These are phyloP conservation scores for Poecile montanus DNA, from an alignment of 2,797 vertebrate genomes.

Conservation along the genomic window DNA sequence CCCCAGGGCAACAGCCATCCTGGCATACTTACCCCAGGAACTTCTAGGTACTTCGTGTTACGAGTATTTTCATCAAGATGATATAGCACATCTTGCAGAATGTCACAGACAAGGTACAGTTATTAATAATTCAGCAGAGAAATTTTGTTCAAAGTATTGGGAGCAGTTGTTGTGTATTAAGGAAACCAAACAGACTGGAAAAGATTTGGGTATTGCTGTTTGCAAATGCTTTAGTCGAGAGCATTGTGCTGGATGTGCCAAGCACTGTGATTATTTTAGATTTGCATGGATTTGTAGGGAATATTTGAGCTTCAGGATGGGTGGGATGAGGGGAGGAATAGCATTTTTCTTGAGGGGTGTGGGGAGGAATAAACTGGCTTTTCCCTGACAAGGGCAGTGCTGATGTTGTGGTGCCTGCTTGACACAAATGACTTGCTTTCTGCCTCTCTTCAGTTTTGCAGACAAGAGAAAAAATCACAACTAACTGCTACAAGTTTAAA, in stretches of 20 bases:
- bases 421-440: neutral
- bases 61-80: slow-evolving; percentile 98
- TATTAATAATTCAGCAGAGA: neutral
- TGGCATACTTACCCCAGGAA: slow-evolving; percentile 97
- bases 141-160: neutral
- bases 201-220: neutral
- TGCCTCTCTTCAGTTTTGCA: slow-evolving; percentile 87
- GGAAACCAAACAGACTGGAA: neutral
- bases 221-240: neutral
- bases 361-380: neutral
- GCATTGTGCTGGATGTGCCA: neutral
- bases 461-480: slow-evolving; percentile 96
- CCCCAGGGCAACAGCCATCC: slow-evolving; percentile 91
- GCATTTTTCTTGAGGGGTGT: neutral
- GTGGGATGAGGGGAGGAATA: neutral
- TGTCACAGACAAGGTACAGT: slow-evolving; percentile 95
- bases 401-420: neutral
- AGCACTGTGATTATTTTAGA: neutral
- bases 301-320: neutral
- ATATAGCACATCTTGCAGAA: slow-evolving; percentile 94
- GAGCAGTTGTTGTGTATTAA: neutral
- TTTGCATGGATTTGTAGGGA: neutral
- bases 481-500: slow-evolving; percentile 98
- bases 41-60: slow-evolving; percentile 98
- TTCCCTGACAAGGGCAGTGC: neutral